Evolutionary conservation across 2,113 vertebrate species (phyloP), one percentile per base, ranked within the genome.

Genomic region (Paracanthobrama guichenoti): DNA sequence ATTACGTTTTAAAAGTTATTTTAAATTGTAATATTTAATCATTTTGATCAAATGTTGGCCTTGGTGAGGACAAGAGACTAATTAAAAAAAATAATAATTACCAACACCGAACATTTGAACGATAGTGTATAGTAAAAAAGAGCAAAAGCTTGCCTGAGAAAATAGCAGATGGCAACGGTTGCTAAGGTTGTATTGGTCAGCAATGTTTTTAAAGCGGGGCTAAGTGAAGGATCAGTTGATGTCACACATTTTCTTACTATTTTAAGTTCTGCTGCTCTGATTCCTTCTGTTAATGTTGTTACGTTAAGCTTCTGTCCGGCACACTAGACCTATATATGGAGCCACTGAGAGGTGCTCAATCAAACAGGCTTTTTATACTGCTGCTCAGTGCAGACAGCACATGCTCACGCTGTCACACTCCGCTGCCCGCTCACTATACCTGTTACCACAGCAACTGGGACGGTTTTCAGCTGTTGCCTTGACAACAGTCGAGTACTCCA

Each of bases 401-500:
- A 80, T 53, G 24, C 46, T 75, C 46, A 75, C 44, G 31, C 76
- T 46, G 62, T 82, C 79, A 72, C 82, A 73, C 50, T 79, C 57
- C 3, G 28, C 66, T 72, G 53, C 81, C 81, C 55, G 55, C 53
- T 69, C 55, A 50, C 88, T 53, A 85, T 88, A 87, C 55, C 44
- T 3, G 90, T 92, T 89, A 76, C 85, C 14, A 83, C 77, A 76
- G 88, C 90, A 91, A 91, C 87, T 11, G 74, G 81, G 35, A 50
- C 57, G 83, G 67, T 82, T 86, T 90, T 86, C n/a, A 72, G 55
- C 78, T 73, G 92, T 93, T 93, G 85, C 90, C 90, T 82, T 92
- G 92, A 85, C 91, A 87, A 93, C 92, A 28, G 86, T 79, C 81
- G 67, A 72, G 79, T 69, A 87, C 77, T 75, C 73, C 69, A 60